Percentiles rank a stretch among this genome's conserved stretches.
phyloP scores from a whole-genome alignment of 1,140 invertebrate genomes.

The Aleiodes sp. region DNA sequence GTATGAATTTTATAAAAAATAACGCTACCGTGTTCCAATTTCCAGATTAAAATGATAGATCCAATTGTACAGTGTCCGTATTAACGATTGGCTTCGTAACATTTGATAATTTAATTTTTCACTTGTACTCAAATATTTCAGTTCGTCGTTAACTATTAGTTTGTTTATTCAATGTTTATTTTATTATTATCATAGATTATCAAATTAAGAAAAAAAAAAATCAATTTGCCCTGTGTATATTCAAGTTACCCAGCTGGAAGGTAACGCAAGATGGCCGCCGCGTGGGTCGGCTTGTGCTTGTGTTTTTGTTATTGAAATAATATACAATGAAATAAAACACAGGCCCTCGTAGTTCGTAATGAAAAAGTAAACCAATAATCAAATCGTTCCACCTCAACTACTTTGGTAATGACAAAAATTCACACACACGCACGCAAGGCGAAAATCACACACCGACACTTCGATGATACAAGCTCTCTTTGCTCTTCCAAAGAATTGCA shows the following conservation, averaged over 20 bases:
- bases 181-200: too few species aligned
- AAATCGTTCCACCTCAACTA: too few species aligned
- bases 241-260: slow-evolving; percentile 19
- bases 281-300: slow-evolving; percentile 17
- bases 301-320: background rate
- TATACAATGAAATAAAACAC: slow-evolving; percentile 4
- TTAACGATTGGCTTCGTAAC: background rate
- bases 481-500: background rate
- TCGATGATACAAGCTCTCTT: background rate
- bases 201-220: background rate
- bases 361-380: too few species aligned
- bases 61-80: background rate
- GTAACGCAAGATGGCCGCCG: slow-evolving; percentile 21
- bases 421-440: background rate
- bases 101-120: slow-evolving; percentile 2
- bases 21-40: background rate
- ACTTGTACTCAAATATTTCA: background rate
- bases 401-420: too few species aligned
- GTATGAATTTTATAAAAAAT: background rate
- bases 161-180: background rate
- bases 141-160: too few species aligned
- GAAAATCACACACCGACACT: background rate
- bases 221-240: background rate
- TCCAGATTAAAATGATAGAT: background rate
- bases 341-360: too few species aligned